Conservation (phyloP, 2,113 vertebrate genomes). For the Columba livia region DNA sequence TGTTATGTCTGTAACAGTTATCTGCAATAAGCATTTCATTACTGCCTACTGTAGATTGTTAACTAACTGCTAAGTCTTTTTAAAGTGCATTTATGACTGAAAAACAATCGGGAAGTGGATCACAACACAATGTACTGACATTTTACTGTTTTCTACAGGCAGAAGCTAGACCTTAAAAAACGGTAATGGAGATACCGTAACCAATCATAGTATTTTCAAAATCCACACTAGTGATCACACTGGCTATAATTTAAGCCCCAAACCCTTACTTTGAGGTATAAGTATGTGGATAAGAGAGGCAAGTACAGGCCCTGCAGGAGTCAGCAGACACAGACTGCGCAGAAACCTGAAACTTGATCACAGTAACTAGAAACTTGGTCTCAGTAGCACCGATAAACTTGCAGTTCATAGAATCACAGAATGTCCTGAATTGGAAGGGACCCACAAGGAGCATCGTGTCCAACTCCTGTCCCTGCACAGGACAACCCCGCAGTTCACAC, state of each 20-base stretch:
- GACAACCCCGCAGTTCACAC: too few relatives aligned
- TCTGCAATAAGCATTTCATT: background rate
- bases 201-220: background rate
- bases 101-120: background rate
- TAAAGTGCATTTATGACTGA: background rate
- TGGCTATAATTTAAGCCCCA: background rate
- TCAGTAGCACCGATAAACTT: background rate
- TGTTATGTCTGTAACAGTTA: background rate
- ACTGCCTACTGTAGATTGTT: background rate
- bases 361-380: background rate
- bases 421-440: too few relatives aligned
- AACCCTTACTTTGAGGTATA: background rate
- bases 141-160: background rate
- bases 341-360: background rate
- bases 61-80: background rate
- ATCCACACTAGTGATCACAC: background rate
- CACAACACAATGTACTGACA: background rate
- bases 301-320: background rate
- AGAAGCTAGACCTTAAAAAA: background rate
- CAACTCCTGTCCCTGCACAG: too few relatives aligned
- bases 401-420: background rate
- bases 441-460: too few relatives aligned
- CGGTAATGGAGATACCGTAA: rapidly evolving
- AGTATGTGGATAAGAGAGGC: background rate
- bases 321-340: background rate